Conservation (phyloP, 2,113 vertebrate species). For the Petrocephalus zakoni region DNA sequence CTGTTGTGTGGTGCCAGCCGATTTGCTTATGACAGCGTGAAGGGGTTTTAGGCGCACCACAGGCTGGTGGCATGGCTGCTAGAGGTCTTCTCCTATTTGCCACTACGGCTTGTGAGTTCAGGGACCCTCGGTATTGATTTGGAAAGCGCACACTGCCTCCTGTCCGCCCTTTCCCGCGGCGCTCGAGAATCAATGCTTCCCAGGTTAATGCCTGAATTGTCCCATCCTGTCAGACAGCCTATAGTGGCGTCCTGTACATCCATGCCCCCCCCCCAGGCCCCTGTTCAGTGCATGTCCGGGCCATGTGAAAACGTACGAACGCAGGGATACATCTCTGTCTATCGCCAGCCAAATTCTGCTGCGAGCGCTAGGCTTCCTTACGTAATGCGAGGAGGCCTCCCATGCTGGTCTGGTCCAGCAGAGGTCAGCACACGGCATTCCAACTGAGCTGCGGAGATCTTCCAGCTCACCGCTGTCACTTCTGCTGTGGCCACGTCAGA, state of each 20-base stretch:
- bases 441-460: not conserved
- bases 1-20: not conserved
- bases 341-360: not conserved
- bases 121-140: not conserved
- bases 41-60: not conserved
- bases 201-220: not conserved
- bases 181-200: not conserved
- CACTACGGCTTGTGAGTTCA: not conserved
- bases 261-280: not conserved
- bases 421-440: slow-evolving; percentile 18
- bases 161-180: not conserved
- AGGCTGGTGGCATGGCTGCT: not conserved
- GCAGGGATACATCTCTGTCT: not conserved
- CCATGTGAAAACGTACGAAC: not conserved
- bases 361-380: not conserved
- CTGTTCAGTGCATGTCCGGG: not conserved
- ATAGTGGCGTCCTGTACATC: not conserved
- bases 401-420: slow-evolving; percentile 18
- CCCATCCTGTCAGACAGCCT: not conserved
- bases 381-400: not conserved
- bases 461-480: not conserved
- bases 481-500: not conserved
- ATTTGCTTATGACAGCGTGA: slow-evolving; percentile 1
- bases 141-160: not conserved
- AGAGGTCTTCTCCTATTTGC: not conserved